Evolutionary conservation across 2,797 vertebrate genomes (phyloP).

Genomic region (Spondyliosoma cantharus): DNA sequence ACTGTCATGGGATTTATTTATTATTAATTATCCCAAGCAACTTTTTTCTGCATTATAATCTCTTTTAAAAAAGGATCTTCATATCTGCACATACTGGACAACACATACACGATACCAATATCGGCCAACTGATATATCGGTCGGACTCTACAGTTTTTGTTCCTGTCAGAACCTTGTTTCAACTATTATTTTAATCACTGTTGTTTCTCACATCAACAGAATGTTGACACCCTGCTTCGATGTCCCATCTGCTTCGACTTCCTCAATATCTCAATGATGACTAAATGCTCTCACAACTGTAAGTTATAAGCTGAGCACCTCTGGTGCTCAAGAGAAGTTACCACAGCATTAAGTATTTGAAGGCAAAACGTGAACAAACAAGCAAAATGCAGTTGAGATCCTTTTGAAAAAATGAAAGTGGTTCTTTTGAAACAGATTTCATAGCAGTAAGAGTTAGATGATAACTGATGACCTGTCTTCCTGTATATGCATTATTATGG

Average conservation of each 20-base stretch:
- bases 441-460: neutral
- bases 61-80: no score
- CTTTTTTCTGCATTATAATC: no score
- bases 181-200: neutral
- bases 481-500: neutral
- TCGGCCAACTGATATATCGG: no score
- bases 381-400: neutral
- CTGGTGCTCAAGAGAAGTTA: neutral
- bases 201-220: constrained; percentile 76
- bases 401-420: neutral
- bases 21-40: no score
- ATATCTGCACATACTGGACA: no score
- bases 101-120: no score
- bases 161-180: neutral
- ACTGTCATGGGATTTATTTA: no score
- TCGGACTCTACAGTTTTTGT: neutral
- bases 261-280: constrained; percentile 92
- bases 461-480: neutral
- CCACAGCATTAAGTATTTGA: neutral
- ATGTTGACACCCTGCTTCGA: constrained; percentile 87
- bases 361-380: neutral
- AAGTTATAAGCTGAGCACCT: constrained; percentile 73
- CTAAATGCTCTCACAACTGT: constrained; percentile 96
- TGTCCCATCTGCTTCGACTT: constrained; percentile 95
- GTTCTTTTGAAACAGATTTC: neutral